phyloP scores from a whole-genome alignment of 2,797 vertebrate genomes.

The Coluber constrictor region DNA sequence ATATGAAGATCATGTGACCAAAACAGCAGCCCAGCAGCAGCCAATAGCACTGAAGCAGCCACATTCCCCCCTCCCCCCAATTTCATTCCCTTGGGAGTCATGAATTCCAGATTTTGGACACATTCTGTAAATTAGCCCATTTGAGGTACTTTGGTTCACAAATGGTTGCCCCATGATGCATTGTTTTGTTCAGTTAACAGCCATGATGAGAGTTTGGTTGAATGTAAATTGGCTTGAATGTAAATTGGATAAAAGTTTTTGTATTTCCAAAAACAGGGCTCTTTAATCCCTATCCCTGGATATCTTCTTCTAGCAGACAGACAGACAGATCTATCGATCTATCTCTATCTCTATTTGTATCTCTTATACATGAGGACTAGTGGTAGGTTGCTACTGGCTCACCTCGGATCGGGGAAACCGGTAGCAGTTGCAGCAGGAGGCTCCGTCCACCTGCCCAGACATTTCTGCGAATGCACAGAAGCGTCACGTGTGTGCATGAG shows the following conservation, averaged over 20 bases:
- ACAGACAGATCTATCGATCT: too few relatives aligned
- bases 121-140: not conserved
- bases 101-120: not conserved
- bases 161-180: not conserved
- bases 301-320: not conserved
- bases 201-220: not conserved
- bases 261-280: not conserved
- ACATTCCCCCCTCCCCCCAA: not conserved
- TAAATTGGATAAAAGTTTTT: not conserved
- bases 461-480: too few relatives aligned
- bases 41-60: not conserved
- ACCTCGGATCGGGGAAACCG: too few relatives aligned
- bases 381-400: too few relatives aligned
- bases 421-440: too few relatives aligned
- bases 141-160: not conserved
- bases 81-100: not conserved
- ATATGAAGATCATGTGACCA: not conserved
- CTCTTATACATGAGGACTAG: not conserved
- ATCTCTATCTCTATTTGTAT: too few relatives aligned
- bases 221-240: not conserved
- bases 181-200: not conserved
- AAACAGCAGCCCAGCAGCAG: not conserved
- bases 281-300: not conserved
- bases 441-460: too few relatives aligned
- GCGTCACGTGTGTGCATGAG: too few relatives aligned